Evolutionary conservation across 2,113 vertebrate genomes (phyloP), one percentile per base, ranked within the genome.

Genomic region (Petrocephalus zakoni): DNA sequence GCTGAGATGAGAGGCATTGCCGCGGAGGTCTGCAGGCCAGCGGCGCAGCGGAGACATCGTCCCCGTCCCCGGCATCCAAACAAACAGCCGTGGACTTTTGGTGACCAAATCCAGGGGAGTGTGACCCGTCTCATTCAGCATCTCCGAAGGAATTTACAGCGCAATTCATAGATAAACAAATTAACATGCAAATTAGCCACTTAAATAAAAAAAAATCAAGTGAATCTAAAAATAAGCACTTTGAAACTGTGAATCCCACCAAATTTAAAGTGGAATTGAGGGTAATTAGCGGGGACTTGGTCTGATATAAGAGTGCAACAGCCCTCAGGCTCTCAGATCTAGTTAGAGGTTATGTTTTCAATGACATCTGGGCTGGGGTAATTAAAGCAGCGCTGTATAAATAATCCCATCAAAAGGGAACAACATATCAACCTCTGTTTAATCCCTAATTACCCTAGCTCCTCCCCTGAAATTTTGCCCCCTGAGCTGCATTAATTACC

Each of bases 361-460:
- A 85, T 92, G 93, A 92, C 92, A 94, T 92, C 90, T 92, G 89
- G 93, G 89, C 88, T 85, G 88, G 90, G 90, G 92, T 93, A 91
- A 94, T 94, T 94, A 94, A 93, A 93, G 75, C 91, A 90, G 88
- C 68, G 61, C 90, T 87, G 75, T 90, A 89, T 91, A 93, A 90
- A 90, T 93, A 95, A 95, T 95, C 93, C 93, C 92, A 93, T 95
- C 93, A 95, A 94, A 95, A 92, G 92, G 92, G 92, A 95, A 93
- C 91, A 88, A 93, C 88, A 92, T 93, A 93, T 93, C 93, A 93
- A 93, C 92, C 91, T 92, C 91, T 91, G 93, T 93, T 91, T 94
- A 94, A 94, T 95, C 93, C 93, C 89, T 93, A 93, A 94, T 94
- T 94, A 94, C 91, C 91, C 89, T 92, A 90, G 91, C 92, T 94